Conservation (phyloP, 2,113 vertebrate genomes). For the Paracanthobrama guichenoti region DNA sequence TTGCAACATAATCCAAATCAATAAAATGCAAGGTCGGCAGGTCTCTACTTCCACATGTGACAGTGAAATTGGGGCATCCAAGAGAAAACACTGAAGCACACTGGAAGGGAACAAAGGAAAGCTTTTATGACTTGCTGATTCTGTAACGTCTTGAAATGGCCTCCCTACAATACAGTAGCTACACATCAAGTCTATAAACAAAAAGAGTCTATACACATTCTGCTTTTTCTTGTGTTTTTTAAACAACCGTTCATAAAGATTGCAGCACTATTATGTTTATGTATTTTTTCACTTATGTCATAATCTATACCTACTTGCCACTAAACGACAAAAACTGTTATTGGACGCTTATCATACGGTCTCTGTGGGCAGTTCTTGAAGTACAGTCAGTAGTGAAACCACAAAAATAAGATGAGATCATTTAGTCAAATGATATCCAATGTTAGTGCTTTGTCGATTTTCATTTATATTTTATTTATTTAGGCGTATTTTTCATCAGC, state of each 20-base stretch:
- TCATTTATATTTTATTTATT: not conserved
- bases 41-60: constrained; percentile 22
- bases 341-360: not conserved
- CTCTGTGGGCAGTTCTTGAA: too few species aligned
- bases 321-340: not conserved
- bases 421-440: not conserved
- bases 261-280: not conserved
- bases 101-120: not conserved
- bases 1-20: constrained; percentile 59
- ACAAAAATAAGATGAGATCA: not conserved
- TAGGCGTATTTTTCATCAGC: not conserved
- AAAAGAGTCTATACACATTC: not conserved
- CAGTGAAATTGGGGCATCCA: not conserved
- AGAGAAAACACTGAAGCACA: not conserved
- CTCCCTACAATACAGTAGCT: not conserved
- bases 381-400: not conserved
- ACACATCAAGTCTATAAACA: not conserved
- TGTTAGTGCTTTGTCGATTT: not conserved
- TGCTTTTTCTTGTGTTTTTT: not conserved
- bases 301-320: not conserved
- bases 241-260: not conserved
- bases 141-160: constrained; percentile 12
- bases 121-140: not conserved
- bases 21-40: constrained; percentile 58
- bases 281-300: not conserved